Evolutionary conservation across 2,113 vertebrate genomes (phyloP), one percentile per base, ranked within the genome.

Genomic region (Sylvietta virens): DNA sequence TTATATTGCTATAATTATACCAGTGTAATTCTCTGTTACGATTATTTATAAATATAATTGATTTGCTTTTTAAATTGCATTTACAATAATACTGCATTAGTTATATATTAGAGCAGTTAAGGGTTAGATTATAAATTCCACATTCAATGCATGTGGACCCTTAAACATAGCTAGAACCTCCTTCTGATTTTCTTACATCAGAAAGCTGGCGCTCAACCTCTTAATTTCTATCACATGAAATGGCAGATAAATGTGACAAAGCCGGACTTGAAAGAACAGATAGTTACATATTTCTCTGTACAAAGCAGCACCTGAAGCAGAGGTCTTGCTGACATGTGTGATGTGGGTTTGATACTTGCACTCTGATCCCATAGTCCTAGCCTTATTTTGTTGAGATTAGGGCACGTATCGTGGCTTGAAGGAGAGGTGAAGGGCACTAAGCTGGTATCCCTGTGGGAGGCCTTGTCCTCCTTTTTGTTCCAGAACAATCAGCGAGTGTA

Each of bases 121-220:
- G 7, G 20, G 15, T 40, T 76, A 37, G 10, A 30, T 24, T 67
- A 45, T 71, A 80, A 94, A 39, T 11, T 45, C n/a, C n/a, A n/a
- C n/a, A 22, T 64, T 31, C 13, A 24, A 15, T 31, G 4, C 23
- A 60, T 20, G 10, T 28, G 26, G 4, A 64, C 4, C 3, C 13
- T 45, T 85, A 51, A 82, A 47, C 11, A n/a, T 28, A 67, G 3
- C 14, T 53, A 72, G 44, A 72, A 66, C 7, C 11, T 31, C 6
- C 2, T 61, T 72, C 30, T 80, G 3, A 24, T 35, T 67, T 72
- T 72, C 58, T 72, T 82, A 20, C 39, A 39, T 20, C 19, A 51
- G 66, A 15, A 88, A 67, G 42, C 19, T 15, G 12, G 17, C 39
- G 19, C 39, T 57, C 35, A 83, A 1, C 0, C 0, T 27, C 39